Conservation (phyloP, 2,888 invertebrate species). For the Drosophila robusta region DNA sequence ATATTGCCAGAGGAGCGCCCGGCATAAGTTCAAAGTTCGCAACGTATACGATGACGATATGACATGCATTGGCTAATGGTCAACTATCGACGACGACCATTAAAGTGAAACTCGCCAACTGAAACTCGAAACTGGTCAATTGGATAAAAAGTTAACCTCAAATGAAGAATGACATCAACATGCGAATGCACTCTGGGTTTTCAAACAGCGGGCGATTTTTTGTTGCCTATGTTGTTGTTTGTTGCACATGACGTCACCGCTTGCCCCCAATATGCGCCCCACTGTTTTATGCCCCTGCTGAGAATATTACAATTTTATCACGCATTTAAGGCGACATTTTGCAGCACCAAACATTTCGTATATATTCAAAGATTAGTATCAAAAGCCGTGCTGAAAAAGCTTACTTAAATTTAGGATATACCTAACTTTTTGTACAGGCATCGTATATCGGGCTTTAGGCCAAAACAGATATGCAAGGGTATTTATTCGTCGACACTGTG, state of each 20-base stretch:
- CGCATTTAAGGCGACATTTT: neutral
- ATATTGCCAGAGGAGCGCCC: conserved; percentile 13
- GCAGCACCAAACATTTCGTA: too few relatives aligned
- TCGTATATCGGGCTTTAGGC: too few relatives aligned
- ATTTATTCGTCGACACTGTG: neutral
- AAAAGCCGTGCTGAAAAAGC: too few relatives aligned
- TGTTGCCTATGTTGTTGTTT: conserved; percentile 7
- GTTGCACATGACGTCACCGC: conserved; percentile 27
- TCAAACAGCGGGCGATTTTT: conserved; percentile 3
- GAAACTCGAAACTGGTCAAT: conserved; percentile 3
- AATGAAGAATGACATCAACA: conserved; percentile 45
- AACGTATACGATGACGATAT: neutral
- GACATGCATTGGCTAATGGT: conserved; percentile 12
- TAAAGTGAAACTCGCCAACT: neutral
- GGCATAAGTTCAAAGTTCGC: conserved; percentile 33
- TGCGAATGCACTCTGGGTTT: conserved; percentile 41
- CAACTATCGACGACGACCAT: conserved; percentile 12
- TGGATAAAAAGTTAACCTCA: conserved; percentile 3
- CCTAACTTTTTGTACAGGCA: neutral
- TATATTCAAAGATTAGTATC: too few relatives aligned
- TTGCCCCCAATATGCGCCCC: conserved; percentile 6
- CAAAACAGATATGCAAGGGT: neutral
- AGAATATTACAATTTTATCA: too few relatives aligned
- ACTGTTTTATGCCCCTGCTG: neutral
- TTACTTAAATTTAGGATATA: too few relatives aligned